Base-by-base conservation (phyloP, 2,113 vertebrate genomes). In the Kryptolebias marmoratus region DNA sequence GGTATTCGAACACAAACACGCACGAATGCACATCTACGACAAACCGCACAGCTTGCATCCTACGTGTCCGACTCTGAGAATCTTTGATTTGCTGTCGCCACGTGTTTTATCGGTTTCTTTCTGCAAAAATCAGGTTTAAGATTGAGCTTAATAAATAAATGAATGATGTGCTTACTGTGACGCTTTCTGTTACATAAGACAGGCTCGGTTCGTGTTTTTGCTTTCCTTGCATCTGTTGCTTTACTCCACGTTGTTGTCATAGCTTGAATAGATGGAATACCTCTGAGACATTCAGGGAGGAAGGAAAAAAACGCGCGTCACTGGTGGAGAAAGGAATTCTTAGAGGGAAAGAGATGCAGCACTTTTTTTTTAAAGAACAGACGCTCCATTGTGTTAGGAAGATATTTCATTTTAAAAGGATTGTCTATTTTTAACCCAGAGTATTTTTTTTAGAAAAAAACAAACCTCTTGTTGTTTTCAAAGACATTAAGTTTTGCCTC, bases 1-100 rank as follows among this genome's bases (percentile, higher is more conserved):
- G 98, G 98, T 99, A 96, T 67, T 31, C 8, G 16, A 71, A 68
- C 64, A 67, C 14, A 27, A 59, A 57, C 15, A 47, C 53, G 18
- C 45, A 66, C 11, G 52, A n/a, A 79, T 39, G 3, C 9, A 58
- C 11, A 47, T 11, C 4, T 13, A 52, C 28, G 53, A 36, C 42
- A 11, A 44, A 63, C 7, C 7, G 68, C 45, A 61, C 16, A 69
- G 28, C 28, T 50, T 11, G 0, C 8, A 6, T 52, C 32, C 3
- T n/a, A 9, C 1, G 55, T 55, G 31, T 63, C 63, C 59, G 28
- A 61, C 15, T 27, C 60, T 30, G 13, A 16, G 13, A 2, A 14
- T 14, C 2, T 3, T 47, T 16, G 5, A 30, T 47, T 48, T 16
- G 36, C 36, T 30, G 12, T 42, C n/a, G 47, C 4, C 4, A 7